These are phyloP conservation scores for Oscheius myriophilus DNA, from an alignment of 2,888 invertebrate genomes.

Conservation along the genomic window DNA sequence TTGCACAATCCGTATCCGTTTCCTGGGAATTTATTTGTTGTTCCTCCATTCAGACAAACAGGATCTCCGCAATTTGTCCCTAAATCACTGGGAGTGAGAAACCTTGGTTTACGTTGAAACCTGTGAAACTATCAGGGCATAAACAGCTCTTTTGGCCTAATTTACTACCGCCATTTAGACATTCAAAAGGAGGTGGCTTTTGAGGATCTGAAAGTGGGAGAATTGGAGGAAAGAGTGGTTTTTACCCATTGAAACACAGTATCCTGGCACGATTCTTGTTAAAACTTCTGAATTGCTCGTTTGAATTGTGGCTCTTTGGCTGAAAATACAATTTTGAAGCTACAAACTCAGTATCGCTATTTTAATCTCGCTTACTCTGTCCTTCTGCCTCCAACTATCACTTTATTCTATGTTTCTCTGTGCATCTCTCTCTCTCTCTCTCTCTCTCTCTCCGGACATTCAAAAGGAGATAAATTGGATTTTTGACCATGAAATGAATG, in stretches of 20 bases:
- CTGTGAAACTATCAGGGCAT: neutral
- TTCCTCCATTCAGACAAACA: neutral
- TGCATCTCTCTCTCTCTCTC: no score
- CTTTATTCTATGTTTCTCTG: no score
- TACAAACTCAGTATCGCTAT: no score
- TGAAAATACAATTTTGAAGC: no score
- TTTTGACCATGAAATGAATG: no score
- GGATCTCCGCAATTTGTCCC: neutral
- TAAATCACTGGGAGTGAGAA: conserved; percentile 19
- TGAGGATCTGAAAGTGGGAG: neutral
- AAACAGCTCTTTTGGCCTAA: neutral
- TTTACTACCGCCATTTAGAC: conserved; percentile 15
- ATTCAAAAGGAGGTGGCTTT: conserved; percentile 3
- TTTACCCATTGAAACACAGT: conserved; percentile 11
- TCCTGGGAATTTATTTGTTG: neutral
- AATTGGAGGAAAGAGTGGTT: neutral
- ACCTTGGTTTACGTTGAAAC: no score
- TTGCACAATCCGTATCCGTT: neutral
- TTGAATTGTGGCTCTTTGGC: no score
- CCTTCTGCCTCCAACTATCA: no score
- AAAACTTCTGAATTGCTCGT: neutral
- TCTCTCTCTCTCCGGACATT: no score
- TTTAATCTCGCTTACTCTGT: no score
- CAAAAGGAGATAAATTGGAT: no score
- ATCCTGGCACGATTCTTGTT: conserved; percentile 13